Base-by-base conservation (phyloP, 2,113 vertebrate species). In the Brachionichthys hirsutus region DNA sequence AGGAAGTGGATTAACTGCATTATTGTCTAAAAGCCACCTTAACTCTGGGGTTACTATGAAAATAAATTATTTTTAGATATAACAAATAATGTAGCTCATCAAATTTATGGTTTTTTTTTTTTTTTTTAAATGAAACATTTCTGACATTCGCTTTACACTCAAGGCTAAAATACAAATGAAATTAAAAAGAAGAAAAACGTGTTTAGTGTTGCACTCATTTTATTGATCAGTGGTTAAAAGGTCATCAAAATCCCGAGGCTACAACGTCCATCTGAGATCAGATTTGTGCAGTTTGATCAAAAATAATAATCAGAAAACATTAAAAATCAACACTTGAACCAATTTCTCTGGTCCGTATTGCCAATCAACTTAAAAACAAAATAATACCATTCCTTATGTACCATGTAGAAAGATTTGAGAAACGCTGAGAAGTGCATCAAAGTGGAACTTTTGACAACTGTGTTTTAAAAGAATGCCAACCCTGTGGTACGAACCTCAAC, bases 171-270 rank as follows among this genome's bases (percentile, higher is more conserved):
- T n/a, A n/a, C n/a, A 30, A 30, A 30, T 30, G 5, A 30, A 30
- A 17, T 77, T 66, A 62, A 82, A 87, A 34, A 46, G 81, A 86
- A 56, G 70, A 70, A 44, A 74, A 85, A 73, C 74, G 46, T 78
- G n/a, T 67, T 86, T 85, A 73, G 78, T 89, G 90, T 89, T 83
- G 87, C 87, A 89, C 86, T 85, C 76, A 35, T 82, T 92, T 92
- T 92, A 93, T 92, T 86, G 82, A 91, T 92, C 90, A 92, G 91
- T 93, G 92, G 91, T 92, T 92, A 90, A 76, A 75, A 91, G 77
- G 60, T 89, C 80, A 84, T 85, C 62, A 73, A 88, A 77, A 85
- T 73, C 85, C 88, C 76, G 17, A 73, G 80, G 80, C 67, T n/a
- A 58, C 84, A 80, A 47, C n/a, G 67, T 70, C 70, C 46, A 12